phyloP scores from a whole-genome alignment of 2,888 invertebrate species.

The Eupithecia exiguata region DNA sequence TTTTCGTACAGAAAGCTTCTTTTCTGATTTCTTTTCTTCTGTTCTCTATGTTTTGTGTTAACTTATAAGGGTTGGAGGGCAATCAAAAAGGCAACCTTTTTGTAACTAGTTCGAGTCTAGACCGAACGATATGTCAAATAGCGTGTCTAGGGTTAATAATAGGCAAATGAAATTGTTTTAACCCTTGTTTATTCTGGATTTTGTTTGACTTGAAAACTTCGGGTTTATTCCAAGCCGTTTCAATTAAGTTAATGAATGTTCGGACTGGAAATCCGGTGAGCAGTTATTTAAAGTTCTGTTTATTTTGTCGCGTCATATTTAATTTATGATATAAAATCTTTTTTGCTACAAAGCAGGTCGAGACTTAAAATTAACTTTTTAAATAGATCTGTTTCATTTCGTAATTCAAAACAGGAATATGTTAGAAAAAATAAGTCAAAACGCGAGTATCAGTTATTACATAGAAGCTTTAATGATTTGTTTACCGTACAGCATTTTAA shows the following conservation, averaged over 20 bases:
- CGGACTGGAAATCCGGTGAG: conserved; percentile 8
- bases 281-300: background rate
- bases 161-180: conserved; percentile 19
- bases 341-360: background rate
- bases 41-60: background rate
- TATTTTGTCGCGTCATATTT: conserved; percentile 19
- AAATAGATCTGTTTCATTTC: background rate
- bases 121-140: conserved; percentile 37
- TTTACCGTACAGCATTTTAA: no score
- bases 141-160: conserved; percentile 32
- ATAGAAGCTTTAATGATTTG: no score
- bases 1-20: background rate
- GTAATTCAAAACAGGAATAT: background rate
- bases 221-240: background rate
- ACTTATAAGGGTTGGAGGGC: conserved; percentile 29
- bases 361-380: background rate
- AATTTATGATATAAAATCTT: background rate
- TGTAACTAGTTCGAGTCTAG: conserved; percentile 33
- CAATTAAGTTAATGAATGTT: conserved; percentile 8
- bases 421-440: no score
- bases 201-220: conserved; percentile 1
- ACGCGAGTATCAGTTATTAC: no score
- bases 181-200: conserved; percentile 22
- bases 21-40: background rate
- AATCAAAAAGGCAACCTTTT: conserved; percentile 35